Evolutionary conservation across 2,113 vertebrate species (phyloP), one percentile per base, ranked within the genome.

Genomic region (Upupa epops): DNA sequence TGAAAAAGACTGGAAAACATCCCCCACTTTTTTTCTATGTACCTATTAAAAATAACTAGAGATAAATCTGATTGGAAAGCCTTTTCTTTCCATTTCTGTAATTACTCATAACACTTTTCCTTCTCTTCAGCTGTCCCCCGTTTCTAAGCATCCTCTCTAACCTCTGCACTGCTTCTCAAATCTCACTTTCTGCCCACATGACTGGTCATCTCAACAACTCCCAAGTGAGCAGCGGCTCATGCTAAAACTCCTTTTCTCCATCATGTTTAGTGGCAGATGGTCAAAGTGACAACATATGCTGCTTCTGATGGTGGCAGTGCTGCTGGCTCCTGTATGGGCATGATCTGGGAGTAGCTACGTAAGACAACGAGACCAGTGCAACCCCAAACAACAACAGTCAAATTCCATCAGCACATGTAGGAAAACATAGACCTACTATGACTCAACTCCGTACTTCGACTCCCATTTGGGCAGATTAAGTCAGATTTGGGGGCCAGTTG

Each of bases 241-340:
- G 72, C 37, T 26, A 73, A 61, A 52, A 93, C 21, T 86, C 59
- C 52, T 85, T 87, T 83, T 75, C 81, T 70, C 49, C 24, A 29
- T 40, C 52, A 25, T 3, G 2, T 37, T 68, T 37, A 58, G 70
- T 1, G 24, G 78, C 91, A 95, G 91, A 95, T 90, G 90, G 93
- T 61, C 76, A n/a, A 82, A 92, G 78, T 26, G 68, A 93, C 86
- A 93, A 61, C 83, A 89, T 66, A 63, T 73, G 93, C 66, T 75
- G 66, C 80, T 92, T 94, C 90, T 90, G 92, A 88, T 96, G 81
- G 4, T 66, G 71, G 79, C 68, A 86, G 82, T 42, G 11, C 20
- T 63, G 74, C 74, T 25, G 58, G 59, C 80, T 90, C 55, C 86
- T 24, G 37, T 7, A 2, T 31, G 48, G 54, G 55, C 81, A 49